Percentiles rank a stretch among this genome's conserved stretches.
Conservation (phyloP, 2,113 vertebrate genomes). For the Malurus alboscapulatus region DNA sequence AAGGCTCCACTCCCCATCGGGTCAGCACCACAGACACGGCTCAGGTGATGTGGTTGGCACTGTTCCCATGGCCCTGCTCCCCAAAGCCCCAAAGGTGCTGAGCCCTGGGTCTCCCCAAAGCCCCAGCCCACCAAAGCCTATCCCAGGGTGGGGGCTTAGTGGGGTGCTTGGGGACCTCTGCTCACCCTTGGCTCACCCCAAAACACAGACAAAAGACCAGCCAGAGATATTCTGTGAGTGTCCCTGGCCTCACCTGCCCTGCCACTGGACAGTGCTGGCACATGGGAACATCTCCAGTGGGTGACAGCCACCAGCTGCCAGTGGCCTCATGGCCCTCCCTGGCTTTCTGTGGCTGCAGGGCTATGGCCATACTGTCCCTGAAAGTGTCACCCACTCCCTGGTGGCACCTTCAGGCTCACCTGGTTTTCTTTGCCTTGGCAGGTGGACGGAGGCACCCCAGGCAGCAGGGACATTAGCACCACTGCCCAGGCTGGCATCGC, state of each 20-base stretch:
- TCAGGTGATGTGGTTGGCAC: slow-evolving; percentile 51
- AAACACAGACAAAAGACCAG: not conserved
- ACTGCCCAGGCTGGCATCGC: not conserved
- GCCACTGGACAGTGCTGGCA: not conserved
- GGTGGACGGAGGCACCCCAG: slow-evolving; percentile 59
- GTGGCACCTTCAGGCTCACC: not conserved
- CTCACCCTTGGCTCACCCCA: not conserved
- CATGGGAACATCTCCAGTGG: not conserved
- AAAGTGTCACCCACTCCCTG: not conserved
- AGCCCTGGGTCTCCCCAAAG: not conserved
- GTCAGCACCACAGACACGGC: not conserved
- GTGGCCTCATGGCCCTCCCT: not conserved
- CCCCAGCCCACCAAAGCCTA: not conserved
- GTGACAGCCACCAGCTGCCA: not conserved
- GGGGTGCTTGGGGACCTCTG: not conserved
- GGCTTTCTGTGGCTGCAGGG: not conserved
- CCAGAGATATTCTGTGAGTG: not conserved
- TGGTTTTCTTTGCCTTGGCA: slow-evolving; percentile 23
- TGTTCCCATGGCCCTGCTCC: not conserved
- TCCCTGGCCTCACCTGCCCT: not conserved
- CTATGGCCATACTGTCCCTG: accelerated
- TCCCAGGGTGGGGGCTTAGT: not conserved
- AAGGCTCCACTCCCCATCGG: slow-evolving; percentile 38
- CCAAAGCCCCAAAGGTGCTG: not conserved
- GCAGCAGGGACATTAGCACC: slow-evolving; percentile 48